A percentile compares a stretch with the other conserved stretches of the same genome.
phyloP scores from a whole-genome alignment of 2,888 invertebrate species.

The Epistrophella euchroma region DNA sequence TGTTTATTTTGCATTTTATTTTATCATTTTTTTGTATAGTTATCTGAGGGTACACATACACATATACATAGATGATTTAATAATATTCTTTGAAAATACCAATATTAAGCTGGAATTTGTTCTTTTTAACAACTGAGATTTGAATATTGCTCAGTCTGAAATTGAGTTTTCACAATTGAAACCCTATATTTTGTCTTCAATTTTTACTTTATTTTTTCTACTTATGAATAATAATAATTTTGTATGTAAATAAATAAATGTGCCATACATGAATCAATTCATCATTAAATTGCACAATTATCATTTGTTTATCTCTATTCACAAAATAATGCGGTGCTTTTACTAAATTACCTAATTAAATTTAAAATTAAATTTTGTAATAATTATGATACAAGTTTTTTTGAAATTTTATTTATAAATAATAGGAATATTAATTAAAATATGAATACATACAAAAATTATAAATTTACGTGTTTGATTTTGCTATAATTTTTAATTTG shows the following conservation, averaged over 20 bases:
- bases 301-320: conserved; percentile 24
- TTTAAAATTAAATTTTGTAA: background rate
- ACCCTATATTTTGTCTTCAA: conserved; percentile 19
- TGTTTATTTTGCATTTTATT: conserved; percentile 14
- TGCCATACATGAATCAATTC: conserved; percentile 45
- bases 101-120: conserved; percentile 12
- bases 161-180: conserved; percentile 40
- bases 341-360: conserved; percentile 25
- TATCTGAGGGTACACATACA: conserved; percentile 43
- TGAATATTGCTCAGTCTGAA: conserved; percentile 16
- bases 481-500: background rate
- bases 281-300: conserved; percentile 55
- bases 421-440: background rate
- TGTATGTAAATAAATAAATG: conserved; percentile 59
- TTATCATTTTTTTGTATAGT: conserved; percentile 19
- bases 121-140: conserved; percentile 20
- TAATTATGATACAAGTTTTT: conserved; percentile 13
- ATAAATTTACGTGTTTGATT: background rate
- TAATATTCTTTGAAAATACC: conserved; percentile 2
- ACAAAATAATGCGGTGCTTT: conserved; percentile 48
- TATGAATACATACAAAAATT: background rate
- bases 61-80: conserved; percentile 40
- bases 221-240: conserved; percentile 4
- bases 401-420: background rate
- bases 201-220: background rate